Conservation (phyloP, 2,113 vertebrate genomes). For the Choloepus hoffmanni region DNA sequence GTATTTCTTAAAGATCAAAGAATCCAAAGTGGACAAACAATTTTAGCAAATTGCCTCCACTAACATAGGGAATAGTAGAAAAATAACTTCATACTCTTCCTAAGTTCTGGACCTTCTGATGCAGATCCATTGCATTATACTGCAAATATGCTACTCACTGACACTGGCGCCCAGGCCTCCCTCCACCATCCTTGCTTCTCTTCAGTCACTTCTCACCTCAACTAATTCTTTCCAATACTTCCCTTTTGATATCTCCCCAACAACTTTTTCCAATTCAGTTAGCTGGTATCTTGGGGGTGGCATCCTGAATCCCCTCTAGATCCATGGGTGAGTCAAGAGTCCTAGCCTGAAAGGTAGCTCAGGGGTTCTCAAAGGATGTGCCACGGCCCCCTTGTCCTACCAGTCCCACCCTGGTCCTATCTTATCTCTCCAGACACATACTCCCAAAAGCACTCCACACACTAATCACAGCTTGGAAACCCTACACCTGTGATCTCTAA, state of each 20-base stretch:
- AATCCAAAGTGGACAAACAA: not conserved
- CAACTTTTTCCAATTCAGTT: not conserved
- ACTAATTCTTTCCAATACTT: not conserved
- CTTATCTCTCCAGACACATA: not conserved
- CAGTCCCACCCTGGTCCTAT: accelerated
- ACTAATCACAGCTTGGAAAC: not conserved
- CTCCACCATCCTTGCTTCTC: not conserved
- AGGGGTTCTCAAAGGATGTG: not conserved
- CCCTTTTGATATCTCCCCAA: not conserved
- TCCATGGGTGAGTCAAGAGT: not conserved
- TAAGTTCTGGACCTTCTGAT: not conserved
- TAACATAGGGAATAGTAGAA: not conserved
- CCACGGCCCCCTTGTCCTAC: not conserved
- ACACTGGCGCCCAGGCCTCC: accelerated
- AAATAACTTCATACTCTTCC: not conserved
- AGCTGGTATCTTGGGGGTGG: not conserved
- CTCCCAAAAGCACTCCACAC: not conserved
- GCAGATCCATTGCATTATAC: accelerated
- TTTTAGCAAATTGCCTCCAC: not conserved
- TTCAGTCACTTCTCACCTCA: not conserved
- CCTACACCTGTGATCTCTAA: not conserved
- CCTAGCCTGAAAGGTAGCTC: accelerated
- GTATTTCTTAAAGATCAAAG: slow-evolving; percentile 32
- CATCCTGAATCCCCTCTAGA: not conserved
- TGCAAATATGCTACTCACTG: not conserved